Percentiles rank a stretch among this genome's conserved stretches.
Evolutionary conservation across 2,888 invertebrate genomes (phyloP).

Genomic region (Melanostoma mellinum): DNA sequence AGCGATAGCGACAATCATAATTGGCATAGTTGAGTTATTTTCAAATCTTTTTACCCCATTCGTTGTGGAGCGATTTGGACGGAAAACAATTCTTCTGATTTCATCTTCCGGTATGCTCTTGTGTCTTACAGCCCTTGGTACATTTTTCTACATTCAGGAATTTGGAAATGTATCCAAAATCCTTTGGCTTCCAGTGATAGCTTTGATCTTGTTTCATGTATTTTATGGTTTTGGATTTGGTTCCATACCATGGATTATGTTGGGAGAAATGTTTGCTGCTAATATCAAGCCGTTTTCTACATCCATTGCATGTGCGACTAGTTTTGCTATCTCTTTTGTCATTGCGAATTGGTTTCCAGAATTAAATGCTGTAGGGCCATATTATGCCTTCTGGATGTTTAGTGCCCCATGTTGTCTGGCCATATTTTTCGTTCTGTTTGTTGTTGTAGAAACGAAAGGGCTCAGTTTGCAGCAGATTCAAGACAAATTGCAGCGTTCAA

Average conservation of each 20-base stretch:
- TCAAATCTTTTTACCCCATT: constrained; percentile 88
- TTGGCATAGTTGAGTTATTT: constrained; percentile 88
- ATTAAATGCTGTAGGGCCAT: background rate
- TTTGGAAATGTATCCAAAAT: constrained; percentile 66
- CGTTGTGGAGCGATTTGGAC: constrained; percentile 90
- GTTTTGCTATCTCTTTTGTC: background rate
- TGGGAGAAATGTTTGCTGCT: constrained; percentile 84
- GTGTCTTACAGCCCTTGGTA: constrained; percentile 84
- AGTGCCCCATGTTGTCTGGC: constrained; percentile 3
- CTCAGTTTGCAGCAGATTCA: constrained; percentile 93
- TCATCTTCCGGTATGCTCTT: constrained; percentile 88
- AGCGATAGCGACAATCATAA: constrained; percentile 88
- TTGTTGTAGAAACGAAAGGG: constrained; percentile 89
- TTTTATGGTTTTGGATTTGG: constrained; percentile 84
- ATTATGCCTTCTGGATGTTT: constrained; percentile 17
- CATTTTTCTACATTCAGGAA: constrained; percentile 85
- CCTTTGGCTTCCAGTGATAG: constrained; percentile 74
- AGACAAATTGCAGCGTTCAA: constrained; percentile 84
- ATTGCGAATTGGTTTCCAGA: constrained; percentile 10
- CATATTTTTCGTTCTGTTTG: constrained; percentile 82
- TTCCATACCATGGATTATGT: constrained; percentile 1
- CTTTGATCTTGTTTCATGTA: constrained; percentile 75
- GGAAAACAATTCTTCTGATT: constrained; percentile 87
- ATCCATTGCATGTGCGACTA: background rate
- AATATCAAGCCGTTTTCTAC: constrained; percentile 83